phyloP scores from a whole-genome alignment of 2,888 invertebrate genomes.

The Erannis defoliaria region DNA sequence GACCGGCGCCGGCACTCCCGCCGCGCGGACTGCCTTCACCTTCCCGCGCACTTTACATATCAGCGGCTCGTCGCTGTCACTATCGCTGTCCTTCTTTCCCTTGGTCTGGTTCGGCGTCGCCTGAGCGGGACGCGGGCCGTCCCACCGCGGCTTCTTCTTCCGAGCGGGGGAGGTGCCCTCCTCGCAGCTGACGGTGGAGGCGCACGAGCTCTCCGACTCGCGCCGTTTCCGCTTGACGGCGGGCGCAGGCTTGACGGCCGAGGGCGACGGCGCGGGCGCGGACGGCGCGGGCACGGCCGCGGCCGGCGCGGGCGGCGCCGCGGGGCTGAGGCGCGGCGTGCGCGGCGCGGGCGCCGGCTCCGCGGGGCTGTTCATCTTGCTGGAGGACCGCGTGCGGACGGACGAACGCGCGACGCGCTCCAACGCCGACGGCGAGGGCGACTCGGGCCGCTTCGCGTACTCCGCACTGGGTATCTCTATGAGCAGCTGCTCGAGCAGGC shows the following conservation, averaged over 20 bases:
- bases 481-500: constrained; percentile 91
- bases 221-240: constrained; percentile 90
- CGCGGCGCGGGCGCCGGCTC: constrained; percentile 72
- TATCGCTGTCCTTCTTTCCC: constrained; percentile 89
- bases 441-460: constrained; percentile 79
- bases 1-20: constrained; percentile 57
- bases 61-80: constrained; percentile 93
- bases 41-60: constrained; percentile 89
- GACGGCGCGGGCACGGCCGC: constrained; percentile 53
- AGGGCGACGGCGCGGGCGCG: constrained; percentile 72
- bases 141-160: constrained; percentile 75
- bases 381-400: constrained; percentile 89
- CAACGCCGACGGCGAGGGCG: constrained; percentile 79
- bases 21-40: constrained; percentile 54
- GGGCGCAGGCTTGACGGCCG: constrained; percentile 74
- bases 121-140: constrained; percentile 69
- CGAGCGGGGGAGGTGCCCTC: constrained; percentile 74
- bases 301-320: constrained; percentile 70
- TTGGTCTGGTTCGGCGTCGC: constrained; percentile 74
- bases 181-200: constrained; percentile 88
- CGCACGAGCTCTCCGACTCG: constrained; percentile 92
- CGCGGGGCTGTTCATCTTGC: constrained; percentile 89
- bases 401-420: constrained; percentile 81
- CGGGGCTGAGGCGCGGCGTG: constrained; percentile 78
- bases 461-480: constrained; percentile 93